A percentile compares a stretch with the other conserved stretches of the same genome.
phyloP scores from a whole-genome alignment of 2,888 invertebrate genomes.

The Trichopoda pennipes region DNA sequence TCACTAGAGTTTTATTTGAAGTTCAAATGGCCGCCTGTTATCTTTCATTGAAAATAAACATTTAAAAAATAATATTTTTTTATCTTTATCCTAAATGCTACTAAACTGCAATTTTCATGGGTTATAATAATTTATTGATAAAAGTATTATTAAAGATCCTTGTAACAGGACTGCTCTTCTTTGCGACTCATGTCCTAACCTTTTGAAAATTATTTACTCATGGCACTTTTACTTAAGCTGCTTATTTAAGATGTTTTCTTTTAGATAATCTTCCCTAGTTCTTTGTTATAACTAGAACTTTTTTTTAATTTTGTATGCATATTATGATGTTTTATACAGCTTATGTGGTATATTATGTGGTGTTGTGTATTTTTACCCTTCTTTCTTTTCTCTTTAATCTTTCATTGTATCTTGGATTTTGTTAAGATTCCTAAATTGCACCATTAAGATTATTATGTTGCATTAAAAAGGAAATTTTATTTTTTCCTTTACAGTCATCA shows the following conservation, averaged over 20 bases:
- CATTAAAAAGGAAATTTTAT: slow-evolving; percentile 34
- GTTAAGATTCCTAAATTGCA: slow-evolving; percentile 30
- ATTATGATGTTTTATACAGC: slow-evolving; percentile 29
- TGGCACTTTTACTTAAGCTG: slow-evolving; percentile 51
- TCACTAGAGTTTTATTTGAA: not conserved
- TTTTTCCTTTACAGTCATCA: slow-evolving; percentile 1
- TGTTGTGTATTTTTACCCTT: slow-evolving; percentile 43
- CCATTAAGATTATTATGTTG: slow-evolving; percentile 59
- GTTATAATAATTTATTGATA: slow-evolving; percentile 73
- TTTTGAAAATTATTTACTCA: slow-evolving; percentile 1
- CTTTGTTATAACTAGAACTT: slow-evolving; percentile 34
- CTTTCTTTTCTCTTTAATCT: not conserved
- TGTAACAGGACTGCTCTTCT: not conserved
- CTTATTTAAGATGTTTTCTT: slow-evolving; percentile 60
- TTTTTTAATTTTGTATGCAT: slow-evolving; percentile 13
- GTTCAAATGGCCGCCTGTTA: not conserved
- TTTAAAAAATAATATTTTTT: slow-evolving; percentile 41
- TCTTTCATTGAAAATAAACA: slow-evolving; percentile 41
- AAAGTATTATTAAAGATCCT: slow-evolving; percentile 18
- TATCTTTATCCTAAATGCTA: slow-evolving; percentile 54
- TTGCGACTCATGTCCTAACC: not conserved
- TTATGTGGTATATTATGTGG: slow-evolving; percentile 23
- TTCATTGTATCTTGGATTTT: slow-evolving; percentile 14
- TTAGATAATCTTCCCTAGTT: slow-evolving; percentile 52
- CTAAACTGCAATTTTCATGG: slow-evolving; percentile 75